A percentile compares a stretch with the other conserved stretches of the same genome.
Evolutionary conservation across 1,140 invertebrate genomes (phyloP).

Genomic region (Leptestheria dahalacensis): DNA sequence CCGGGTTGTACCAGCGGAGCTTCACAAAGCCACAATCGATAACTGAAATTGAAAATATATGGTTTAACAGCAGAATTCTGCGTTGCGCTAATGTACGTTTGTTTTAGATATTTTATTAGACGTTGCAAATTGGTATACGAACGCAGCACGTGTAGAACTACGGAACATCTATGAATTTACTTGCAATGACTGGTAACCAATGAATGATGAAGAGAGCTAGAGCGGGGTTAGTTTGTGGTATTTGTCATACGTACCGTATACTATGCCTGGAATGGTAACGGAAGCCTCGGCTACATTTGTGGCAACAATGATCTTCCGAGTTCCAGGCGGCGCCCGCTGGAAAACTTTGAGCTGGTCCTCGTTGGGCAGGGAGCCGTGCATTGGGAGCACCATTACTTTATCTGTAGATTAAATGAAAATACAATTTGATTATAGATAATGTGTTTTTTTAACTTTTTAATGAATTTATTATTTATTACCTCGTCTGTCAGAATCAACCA

Average conservation of each 20-base stretch:
- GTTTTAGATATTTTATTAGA: too few species aligned
- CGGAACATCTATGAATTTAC: too few species aligned
- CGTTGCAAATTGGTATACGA: too few species aligned
- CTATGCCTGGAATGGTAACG: conserved; percentile 76
- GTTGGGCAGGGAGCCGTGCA: conserved; percentile 79
- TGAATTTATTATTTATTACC: conserved; percentile 5
- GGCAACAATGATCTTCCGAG: conserved; percentile 81
- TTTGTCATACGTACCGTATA: conserved; percentile 59
- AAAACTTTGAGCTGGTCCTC: conserved; percentile 80
- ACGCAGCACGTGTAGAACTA: too few species aligned
- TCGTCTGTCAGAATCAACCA: conserved; percentile 23
- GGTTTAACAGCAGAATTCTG: neutral
- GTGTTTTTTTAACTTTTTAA: too few species aligned
- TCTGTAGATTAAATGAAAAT: too few species aligned
- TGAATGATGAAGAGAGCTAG: too few species aligned
- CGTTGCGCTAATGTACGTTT: conserved; percentile 4
- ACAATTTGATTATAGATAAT: too few species aligned
- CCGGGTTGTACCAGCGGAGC: conserved; percentile 71
- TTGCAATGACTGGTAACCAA: too few species aligned
- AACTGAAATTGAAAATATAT: conserved; percentile 41
- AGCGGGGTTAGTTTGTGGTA: neutral
- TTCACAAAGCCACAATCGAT: conserved; percentile 97
- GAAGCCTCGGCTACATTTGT: conserved; percentile 98
- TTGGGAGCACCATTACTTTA: conserved; percentile 48
- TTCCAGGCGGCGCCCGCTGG: conserved; percentile 50